A percentile compares a stretch with the other conserved stretches of the same genome.
These are phyloP conservation scores for Belonocnema kinseyi DNA, from an alignment of 1,140 invertebrate genomes.

Conservation along the genomic window DNA sequence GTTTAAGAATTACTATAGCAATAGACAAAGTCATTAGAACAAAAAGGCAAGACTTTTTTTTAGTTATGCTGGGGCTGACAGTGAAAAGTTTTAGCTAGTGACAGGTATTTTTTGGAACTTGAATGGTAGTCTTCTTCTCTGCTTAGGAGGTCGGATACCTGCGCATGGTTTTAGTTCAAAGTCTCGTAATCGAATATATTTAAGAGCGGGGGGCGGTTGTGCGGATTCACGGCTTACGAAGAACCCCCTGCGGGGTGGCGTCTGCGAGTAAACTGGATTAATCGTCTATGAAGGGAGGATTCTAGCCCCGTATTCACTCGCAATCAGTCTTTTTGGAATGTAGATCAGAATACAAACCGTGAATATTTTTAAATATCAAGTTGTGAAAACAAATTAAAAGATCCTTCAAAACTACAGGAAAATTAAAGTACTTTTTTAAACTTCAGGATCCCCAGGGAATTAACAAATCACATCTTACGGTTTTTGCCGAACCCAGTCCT, in stretches of 20 bases:
- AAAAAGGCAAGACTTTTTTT: slow-evolving; percentile 33
- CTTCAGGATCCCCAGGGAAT: no score
- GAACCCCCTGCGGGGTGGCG: slow-evolving; percentile 57
- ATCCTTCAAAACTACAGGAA: neutral
- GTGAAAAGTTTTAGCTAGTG: neutral
- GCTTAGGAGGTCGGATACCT: slow-evolving; percentile 2
- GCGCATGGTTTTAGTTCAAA: slow-evolving; percentile 39
- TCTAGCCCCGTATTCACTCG: slow-evolving; percentile 63
- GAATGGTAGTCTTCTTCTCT: neutral
- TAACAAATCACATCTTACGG: neutral
- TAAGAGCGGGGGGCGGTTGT: slow-evolving; percentile 70
- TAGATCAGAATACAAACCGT: slow-evolving; percentile 49
- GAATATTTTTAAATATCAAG: slow-evolving; percentile 35
- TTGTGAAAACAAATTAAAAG: slow-evolving; percentile 43
- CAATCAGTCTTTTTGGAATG: slow-evolving; percentile 66
- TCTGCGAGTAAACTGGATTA: slow-evolving; percentile 76
- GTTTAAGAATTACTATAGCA: neutral
- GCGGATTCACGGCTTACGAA: slow-evolving; percentile 73
- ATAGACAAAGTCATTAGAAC: neutral
- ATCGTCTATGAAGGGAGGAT: slow-evolving; percentile 73
- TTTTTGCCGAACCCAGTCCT: slow-evolving; percentile 40
- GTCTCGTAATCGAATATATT: slow-evolving; percentile 71
- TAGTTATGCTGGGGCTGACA: slow-evolving; percentile 22
- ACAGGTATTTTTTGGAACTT: no score
- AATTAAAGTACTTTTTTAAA: no score